Percentiles rank a stretch among this genome's conserved stretches.
Conservation (phyloP, 2,797 vertebrate genomes). For the Emydoidea blandingii region DNA sequence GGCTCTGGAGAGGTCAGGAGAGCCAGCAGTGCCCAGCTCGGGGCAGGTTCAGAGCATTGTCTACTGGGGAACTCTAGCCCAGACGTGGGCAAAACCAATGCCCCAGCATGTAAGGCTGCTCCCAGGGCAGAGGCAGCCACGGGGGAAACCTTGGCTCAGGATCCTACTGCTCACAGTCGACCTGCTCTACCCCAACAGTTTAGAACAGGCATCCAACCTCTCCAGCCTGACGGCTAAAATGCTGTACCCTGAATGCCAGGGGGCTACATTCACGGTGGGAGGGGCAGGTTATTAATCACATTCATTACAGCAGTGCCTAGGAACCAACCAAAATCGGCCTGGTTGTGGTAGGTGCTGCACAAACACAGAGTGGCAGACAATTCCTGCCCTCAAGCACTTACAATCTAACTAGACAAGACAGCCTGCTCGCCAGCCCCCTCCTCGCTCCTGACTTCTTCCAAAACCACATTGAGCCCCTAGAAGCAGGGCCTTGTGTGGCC, state of each 20-base stretch:
- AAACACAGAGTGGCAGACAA: neutral
- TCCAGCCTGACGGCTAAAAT: neutral
- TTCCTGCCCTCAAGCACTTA: neutral
- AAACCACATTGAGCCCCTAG: neutral
- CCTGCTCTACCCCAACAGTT: neutral
- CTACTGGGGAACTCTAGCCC: neutral
- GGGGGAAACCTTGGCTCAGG: neutral
- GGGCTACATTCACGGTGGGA: too few relatives aligned
- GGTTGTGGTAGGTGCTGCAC: neutral
- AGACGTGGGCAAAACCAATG: neutral
- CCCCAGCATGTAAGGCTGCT: neutral
- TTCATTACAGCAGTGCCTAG: neutral
- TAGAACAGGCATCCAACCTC: neutral
- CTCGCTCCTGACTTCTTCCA: neutral
- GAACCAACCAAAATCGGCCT: neutral
- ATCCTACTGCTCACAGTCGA: neutral
- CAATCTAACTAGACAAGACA: too few relatives aligned
- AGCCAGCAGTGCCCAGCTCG: neutral
- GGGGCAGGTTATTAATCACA: neutral
- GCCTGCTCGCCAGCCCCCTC: neutral
- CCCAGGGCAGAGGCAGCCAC: too few relatives aligned
- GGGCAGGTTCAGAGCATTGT: neutral
- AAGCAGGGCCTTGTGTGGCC: neutral
- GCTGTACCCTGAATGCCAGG: neutral
- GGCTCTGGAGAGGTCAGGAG: neutral